Conservation (phyloP, 2,888 invertebrate genomes). For the Diadromus collaris region DNA sequence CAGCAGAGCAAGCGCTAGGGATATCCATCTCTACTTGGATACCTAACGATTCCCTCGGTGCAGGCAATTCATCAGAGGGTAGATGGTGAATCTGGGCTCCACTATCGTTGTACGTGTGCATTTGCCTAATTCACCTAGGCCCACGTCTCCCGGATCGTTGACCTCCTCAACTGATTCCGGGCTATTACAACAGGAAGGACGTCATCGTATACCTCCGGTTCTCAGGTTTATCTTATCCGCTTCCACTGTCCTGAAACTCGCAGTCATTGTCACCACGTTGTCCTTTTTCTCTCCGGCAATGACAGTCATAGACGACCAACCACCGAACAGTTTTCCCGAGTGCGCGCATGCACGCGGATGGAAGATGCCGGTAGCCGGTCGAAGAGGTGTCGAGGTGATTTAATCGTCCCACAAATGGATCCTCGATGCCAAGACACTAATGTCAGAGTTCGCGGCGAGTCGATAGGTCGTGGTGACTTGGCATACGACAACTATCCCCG, state of each 20-base stretch:
- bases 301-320: too few relatives aligned
- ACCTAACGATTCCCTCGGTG: constrained; percentile 76
- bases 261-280: background rate
- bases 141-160: background rate
- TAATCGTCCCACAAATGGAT: constrained; percentile 70
- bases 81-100: constrained; percentile 30
- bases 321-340: background rate
- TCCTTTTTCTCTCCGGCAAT: too few relatives aligned
- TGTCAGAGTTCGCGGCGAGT: constrained; percentile 59
- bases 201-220: background rate
- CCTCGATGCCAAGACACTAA: constrained; percentile 57
- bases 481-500: constrained; percentile 38
- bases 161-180: background rate
- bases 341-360: background rate
- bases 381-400: constrained; percentile 56
- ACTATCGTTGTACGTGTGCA: constrained; percentile 32
- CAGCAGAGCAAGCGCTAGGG: constrained; percentile 59
- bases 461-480: constrained; percentile 57
- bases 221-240: background rate
- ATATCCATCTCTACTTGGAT: constrained; percentile 74
- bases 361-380: constrained; percentile 3
- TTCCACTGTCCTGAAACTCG: background rate
- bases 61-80: constrained; percentile 73
- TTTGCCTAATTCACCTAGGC: constrained; percentile 22
- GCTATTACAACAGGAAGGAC: constrained; percentile 1